Conservation (phyloP, 1,140 invertebrate genomes). For the Microvelia longipes region DNA sequence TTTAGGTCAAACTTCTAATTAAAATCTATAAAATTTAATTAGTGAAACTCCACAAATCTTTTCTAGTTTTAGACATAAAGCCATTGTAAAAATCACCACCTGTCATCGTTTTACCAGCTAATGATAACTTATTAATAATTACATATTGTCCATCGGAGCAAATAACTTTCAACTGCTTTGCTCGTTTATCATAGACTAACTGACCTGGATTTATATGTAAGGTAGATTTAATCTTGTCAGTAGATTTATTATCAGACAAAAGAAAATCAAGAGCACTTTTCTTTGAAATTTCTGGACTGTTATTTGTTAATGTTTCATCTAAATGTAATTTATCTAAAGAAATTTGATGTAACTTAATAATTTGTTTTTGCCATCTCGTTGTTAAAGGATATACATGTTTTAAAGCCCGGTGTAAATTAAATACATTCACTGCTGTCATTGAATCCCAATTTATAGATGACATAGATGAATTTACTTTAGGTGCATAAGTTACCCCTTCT, state of each 20-base stretch:
- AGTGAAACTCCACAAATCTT: constrained; percentile 11
- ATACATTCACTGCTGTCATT: constrained; percentile 42
- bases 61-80: constrained; percentile 18
- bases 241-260: constrained; percentile 9
- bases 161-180: constrained; percentile 16
- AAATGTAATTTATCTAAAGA: constrained; percentile 7
- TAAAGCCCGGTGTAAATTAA: constrained; percentile 48
- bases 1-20: too few relatives aligned
- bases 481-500: constrained; percentile 49
- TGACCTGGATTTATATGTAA: constrained; percentile 7
- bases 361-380: constrained; percentile 30
- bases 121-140: constrained; percentile 12
- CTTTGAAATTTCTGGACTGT: neutral
- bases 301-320: neutral
- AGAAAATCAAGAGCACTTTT: constrained; percentile 16
- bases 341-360: constrained; percentile 13
- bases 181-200: constrained; percentile 14
- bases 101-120: constrained; percentile 17
- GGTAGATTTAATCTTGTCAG: neutral
- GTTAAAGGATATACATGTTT: constrained; percentile 42
- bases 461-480: constrained; percentile 43
- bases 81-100: constrained; percentile 25
- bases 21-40: too few relatives aligned
- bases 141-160: constrained; percentile 21
- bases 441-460: constrained; percentile 45